Conservation (phyloP, 2,797 vertebrate species). For the Tenualosa ilisha region DNA sequence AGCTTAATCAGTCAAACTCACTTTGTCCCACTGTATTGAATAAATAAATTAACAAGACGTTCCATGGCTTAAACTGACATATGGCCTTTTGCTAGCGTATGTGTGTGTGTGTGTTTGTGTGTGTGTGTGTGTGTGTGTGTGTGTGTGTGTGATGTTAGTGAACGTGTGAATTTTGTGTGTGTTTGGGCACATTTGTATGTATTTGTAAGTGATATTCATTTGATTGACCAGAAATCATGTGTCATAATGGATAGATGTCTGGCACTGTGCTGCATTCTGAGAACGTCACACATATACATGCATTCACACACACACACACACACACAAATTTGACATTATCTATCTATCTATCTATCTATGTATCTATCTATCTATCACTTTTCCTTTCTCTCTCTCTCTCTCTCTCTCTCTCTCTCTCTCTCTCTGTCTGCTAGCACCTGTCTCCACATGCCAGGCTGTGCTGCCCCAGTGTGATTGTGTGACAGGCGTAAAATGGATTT, state of each 20-base stretch:
- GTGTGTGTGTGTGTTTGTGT: slow-evolving; percentile 5
- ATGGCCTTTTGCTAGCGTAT: slow-evolving; percentile 47
- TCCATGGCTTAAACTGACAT: slow-evolving; percentile 39
- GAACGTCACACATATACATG: slow-evolving; percentile 24
- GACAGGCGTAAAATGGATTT: slow-evolving; percentile 57
- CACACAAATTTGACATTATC: background rate
- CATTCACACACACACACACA: slow-evolving; percentile 26
- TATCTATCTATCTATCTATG: background rate
- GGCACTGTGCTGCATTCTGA: background rate
- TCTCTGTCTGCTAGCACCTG: slow-evolving; percentile 47
- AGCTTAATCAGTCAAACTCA: slow-evolving; percentile 62
- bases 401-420: background rate
- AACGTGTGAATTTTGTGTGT: no score
- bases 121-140: background rate
- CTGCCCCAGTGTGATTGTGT: slow-evolving; percentile 52
- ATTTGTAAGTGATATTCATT: slow-evolving; percentile 31
- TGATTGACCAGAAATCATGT: slow-evolving; percentile 52
- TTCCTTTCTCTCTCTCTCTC: background rate
- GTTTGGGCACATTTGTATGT: background rate
- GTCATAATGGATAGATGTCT: background rate
- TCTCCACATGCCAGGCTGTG: slow-evolving; percentile 47
- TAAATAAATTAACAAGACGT: slow-evolving; percentile 54
- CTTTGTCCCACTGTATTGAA: slow-evolving; percentile 50
- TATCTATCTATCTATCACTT: background rate
- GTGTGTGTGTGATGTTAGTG: background rate